These are phyloP conservation scores for Eidolon helvum DNA, from an alignment of 2,113 vertebrate species.

Conservation along the genomic window DNA sequence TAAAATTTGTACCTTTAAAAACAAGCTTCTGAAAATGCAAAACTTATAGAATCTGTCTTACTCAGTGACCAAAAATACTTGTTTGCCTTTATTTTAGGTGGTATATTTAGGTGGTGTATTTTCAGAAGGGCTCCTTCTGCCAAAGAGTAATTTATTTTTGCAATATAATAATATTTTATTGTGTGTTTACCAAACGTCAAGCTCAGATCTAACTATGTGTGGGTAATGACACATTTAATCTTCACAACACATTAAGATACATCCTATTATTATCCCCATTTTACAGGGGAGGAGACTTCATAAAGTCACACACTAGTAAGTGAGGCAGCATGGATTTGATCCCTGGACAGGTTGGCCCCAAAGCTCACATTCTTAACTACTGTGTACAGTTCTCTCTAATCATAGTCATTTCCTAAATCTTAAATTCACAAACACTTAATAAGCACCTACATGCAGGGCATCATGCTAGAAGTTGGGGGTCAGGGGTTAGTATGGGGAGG, in stretches of 20 bases:
- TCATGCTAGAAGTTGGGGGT: not conserved
- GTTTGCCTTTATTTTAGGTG: not conserved
- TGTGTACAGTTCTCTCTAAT: not conserved
- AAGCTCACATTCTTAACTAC: not conserved
- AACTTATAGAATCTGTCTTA: not conserved
- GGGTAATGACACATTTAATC: not conserved
- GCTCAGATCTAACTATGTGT: not conserved
- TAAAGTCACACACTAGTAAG: not conserved
- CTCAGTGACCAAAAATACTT: not conserved
- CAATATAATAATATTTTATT: constrained; percentile 4
- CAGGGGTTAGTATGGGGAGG: too few species aligned
- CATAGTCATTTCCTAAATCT: not conserved
- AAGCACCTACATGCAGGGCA: not conserved
- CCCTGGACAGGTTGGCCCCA: not conserved
- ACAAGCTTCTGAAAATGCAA: not conserved
- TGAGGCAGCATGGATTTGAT: not conserved
- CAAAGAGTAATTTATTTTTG: not conserved
- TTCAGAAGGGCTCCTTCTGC: constrained; percentile 28
- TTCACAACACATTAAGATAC: not conserved
- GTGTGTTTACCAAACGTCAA: not conserved
- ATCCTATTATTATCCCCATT: not conserved
- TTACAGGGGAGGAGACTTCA: not conserved
- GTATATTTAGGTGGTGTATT: not conserved
- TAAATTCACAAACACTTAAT: not conserved
- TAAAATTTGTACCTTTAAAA: constrained; percentile 32